Conservation (phyloP, 1,140 invertebrate genomes). For the Caenorhabditis latens region DNA sequence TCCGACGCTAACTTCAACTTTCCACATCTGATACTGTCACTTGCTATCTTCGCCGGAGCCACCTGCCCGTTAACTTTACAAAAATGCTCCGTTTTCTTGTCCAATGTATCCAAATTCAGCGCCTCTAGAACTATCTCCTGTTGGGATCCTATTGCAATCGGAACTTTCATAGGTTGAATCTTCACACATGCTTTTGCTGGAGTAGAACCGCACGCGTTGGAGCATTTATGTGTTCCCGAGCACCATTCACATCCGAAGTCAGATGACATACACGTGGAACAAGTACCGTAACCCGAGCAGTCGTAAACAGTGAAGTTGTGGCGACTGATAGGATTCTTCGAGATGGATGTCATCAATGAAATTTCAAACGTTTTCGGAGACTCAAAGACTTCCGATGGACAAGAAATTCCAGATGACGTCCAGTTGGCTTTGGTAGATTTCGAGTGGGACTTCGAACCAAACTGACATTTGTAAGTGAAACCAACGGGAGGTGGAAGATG, state of each 20-base stretch:
- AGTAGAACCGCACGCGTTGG: neutral
- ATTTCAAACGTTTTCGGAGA: neutral
- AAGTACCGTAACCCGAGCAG: conserved; percentile 20
- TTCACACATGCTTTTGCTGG: neutral
- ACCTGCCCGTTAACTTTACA: conserved; percentile 64
- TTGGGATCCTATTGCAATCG: conserved; percentile 25
- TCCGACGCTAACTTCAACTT: conserved; percentile 57
- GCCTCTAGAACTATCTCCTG: conserved; percentile 31
- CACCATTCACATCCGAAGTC: conserved; percentile 5
- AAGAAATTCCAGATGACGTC: neutral
- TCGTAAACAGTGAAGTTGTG: conserved; percentile 42
- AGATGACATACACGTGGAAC: conserved; percentile 5
- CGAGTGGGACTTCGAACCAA: neutral
- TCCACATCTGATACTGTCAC: conserved; percentile 43
- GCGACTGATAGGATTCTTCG: conserved; percentile 30
- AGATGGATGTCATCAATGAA: conserved; percentile 36
- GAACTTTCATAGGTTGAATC: conserved; percentile 21
- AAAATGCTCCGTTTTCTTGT: conserved; percentile 63
- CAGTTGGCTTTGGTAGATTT: conserved; percentile 2
- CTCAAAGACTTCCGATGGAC: neutral
- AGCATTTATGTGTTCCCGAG: neutral
- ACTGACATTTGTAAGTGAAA: conserved; percentile 26
- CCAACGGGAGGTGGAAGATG: conserved; percentile 26
- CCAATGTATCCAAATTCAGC: neutral
- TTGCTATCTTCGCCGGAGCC: conserved; percentile 68